These are phyloP conservation scores for Hyalella azteca DNA, from an alignment of 2,888 invertebrate genomes.

Conservation along the genomic window DNA sequence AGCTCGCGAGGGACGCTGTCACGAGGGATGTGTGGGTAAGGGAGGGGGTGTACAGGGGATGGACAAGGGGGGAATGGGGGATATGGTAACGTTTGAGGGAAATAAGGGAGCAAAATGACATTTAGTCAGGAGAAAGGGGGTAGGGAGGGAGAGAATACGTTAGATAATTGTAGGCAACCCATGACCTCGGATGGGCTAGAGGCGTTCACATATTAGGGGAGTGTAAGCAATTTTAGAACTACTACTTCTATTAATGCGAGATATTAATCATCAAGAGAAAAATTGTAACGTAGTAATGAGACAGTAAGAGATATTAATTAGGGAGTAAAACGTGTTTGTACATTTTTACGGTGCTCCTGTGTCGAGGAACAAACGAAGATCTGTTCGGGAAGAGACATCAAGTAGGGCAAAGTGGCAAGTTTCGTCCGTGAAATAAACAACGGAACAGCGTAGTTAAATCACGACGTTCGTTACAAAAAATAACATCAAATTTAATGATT, in stretches of 20 bases:
- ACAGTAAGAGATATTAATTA: constrained; percentile 17
- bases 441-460: not conserved
- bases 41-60: not conserved
- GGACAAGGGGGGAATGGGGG: not conserved
- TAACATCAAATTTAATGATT: not conserved
- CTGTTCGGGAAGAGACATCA: constrained; percentile 8
- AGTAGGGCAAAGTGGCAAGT: not conserved
- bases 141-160: not conserved
- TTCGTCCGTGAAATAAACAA: not conserved
- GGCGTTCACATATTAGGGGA: not conserved
- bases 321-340: constrained; percentile 39
- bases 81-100: not conserved
- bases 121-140: no score
- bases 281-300: not conserved
- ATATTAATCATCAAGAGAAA: not conserved
- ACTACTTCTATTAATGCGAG: not conserved
- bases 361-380: not conserved
- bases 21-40: constrained; percentile 2
- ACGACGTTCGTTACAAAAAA: not conserved
- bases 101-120: no score
- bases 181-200: not conserved
- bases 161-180: not conserved
- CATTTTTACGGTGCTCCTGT: constrained; percentile 9
- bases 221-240: not conserved
- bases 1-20: not conserved